Base-by-base conservation (phyloP, 2,797 vertebrate genomes). In the Parotocinclus haroldoi region DNA sequence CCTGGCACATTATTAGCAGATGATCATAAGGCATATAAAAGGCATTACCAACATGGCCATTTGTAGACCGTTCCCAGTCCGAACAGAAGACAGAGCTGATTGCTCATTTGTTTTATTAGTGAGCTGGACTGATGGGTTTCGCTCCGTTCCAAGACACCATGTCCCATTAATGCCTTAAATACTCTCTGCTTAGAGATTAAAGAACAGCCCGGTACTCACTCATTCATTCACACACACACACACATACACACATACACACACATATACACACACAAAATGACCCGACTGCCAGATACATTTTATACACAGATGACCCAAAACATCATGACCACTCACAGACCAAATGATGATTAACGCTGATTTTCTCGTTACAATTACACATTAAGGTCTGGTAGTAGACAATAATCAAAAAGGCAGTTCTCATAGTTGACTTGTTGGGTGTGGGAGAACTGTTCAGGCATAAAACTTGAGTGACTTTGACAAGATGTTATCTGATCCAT, bases 41-140 rank as follows among this genome's bases (percentile, higher is more conserved):
- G 77, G 81, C 50, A 54, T 61, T 42, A 56, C 13, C 50, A 66
- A 66, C 51, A 72, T 66, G 63, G 56, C 69, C 5, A 13, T 56
- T 65, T 13, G 11, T 37, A 65, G 49, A 59, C 48, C 5, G 1
- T 49, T 46, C 62, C 56, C 49, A 65, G 58, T 49, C 52, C 16
- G 60, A 50, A 56, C 83, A 81, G 82, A 83, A 85, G 82, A 86
- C 83, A 83, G 80, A 81, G 74, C 80, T 87, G 85, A 89, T 90
- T 88, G 86, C 84, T 87, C 85, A 87, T 88, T 88, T 87, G 86
- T 87, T 84, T 84, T 84, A 86, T 75, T 78, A 69, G 69, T 63
- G 50, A 49, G 53, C 66, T 85, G 80, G 83, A 86, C 88, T 79
- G 79, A 80, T 79, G 72, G 53, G 73, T 74, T 84, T 82, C 71